Evolutionary conservation across 2,113 vertebrate species (phyloP), one percentile per base, ranked within the genome.

Genomic region (Panurus biarmicus): DNA sequence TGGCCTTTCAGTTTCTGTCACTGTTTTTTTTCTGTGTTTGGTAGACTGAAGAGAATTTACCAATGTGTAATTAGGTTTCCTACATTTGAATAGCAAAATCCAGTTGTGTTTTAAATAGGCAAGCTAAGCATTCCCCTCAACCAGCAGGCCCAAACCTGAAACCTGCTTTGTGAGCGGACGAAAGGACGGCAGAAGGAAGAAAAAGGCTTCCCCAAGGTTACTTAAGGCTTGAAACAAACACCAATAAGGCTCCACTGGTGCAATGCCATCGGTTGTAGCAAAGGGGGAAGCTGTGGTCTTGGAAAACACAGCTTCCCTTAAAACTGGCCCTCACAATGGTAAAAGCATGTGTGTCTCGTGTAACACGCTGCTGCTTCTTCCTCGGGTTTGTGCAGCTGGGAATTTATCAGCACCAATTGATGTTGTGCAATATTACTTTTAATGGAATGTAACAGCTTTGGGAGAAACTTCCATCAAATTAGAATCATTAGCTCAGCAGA

Each of bases 11-110:
- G 96, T 97, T 97, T 98, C 96, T 98, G 97, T 98, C 98, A 98
- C 97, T 97, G 97, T 97, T 98, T 98, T 98, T 97, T 98, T 98
- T 95, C 97, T 98, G 97, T 98, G 97, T 98, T 98, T 98, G 98
- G 98, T 98, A 98, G 98, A 98, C 98, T 98, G 97, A 98, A 98
- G 98, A 98, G 98, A 98, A 98, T 98, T 98, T 98, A 98, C 98
- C 98, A 98, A 98, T 98, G 98, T 98, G 98, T 99, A 99, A 99
- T 99, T 99, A 99, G 98, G 98, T 97, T 99, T 98, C 98, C 98
- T 98, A 97, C 96, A 98, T 98, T 98, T 98, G 97, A 98, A 98
- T 98, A 98, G 98, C 98, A 98, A 98, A 98, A 98, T 98, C 98
- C 97, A 98, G 98, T 98, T 98, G 98, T 98, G 98, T 98, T 98